A percentile compares a stretch with the other conserved stretches of the same genome.
Evolutionary conservation across 2,888 invertebrate genomes (phyloP).

Genomic region (Emesis russula): DNA sequence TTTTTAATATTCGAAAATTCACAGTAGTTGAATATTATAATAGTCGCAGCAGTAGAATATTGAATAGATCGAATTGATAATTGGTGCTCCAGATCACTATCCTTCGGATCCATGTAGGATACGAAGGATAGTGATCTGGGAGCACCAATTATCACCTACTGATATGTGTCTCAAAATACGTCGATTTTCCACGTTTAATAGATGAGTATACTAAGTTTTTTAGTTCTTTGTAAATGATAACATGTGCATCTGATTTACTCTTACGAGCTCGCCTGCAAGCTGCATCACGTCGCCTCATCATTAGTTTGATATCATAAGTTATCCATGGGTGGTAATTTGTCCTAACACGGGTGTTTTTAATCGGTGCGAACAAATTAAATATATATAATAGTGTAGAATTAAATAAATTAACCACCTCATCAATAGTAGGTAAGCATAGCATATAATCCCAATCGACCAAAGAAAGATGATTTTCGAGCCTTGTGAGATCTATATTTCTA

Average conservation of each 20-base stretch:
- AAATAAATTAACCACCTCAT: not conserved
- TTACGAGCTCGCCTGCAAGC: conserved; percentile 34
- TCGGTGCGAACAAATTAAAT: conserved; percentile 16
- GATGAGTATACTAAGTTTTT: conserved; percentile 22
- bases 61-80: no score
- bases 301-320: conserved; percentile 39
- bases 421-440: not conserved
- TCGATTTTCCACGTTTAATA: no score
- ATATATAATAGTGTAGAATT: not conserved
- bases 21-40: no score
- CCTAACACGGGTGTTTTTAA: not conserved
- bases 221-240: conserved; percentile 30
- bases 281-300: conserved; percentile 34
- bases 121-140: no score
- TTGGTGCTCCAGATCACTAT: no score
- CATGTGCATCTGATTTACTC: not conserved
- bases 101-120: no score
- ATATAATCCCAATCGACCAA: not conserved
- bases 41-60: no score
- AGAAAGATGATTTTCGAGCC: no score
- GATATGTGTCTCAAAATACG: no score
- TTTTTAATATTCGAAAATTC: no score
- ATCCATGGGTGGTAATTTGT: conserved; percentile 34
- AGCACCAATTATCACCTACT: no score
- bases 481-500: not conserved